Percentiles rank a stretch among this genome's conserved stretches.
Evolutionary conservation across 1,140 invertebrate species (phyloP).

Genomic region (Oppia nitens): DNA sequence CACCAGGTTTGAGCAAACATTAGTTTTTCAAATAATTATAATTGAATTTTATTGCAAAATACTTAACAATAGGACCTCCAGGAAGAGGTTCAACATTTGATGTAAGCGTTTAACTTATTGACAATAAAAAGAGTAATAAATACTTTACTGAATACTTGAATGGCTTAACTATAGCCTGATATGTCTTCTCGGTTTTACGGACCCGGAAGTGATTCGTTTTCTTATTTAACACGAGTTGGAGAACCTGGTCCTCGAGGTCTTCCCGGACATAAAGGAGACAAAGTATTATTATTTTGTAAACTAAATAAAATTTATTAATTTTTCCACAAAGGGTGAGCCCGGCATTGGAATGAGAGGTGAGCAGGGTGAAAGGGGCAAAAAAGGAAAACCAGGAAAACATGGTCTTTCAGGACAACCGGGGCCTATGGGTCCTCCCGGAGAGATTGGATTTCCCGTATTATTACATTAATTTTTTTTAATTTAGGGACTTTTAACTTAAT

Average conservation of each 20-base stretch:
- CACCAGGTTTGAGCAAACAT: too few species aligned
- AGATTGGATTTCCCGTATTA: constrained; percentile 7
- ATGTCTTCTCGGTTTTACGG: background rate
- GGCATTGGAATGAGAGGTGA: constrained; percentile 18
- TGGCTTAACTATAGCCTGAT: background rate
- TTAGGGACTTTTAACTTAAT: background rate
- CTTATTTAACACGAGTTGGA: constrained; percentile 10
- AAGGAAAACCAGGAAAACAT: constrained; percentile 19
- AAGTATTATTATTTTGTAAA: background rate
- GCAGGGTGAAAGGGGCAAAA: constrained; percentile 19
- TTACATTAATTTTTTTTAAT: too few species aligned
- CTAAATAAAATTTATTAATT: background rate
- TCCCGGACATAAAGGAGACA: constrained; percentile 4
- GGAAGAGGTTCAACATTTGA: constrained; percentile 11
- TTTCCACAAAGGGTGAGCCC: constrained; percentile 6
- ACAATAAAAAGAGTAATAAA: background rate
- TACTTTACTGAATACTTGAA: too few species aligned
- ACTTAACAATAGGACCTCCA: constrained; percentile 4
- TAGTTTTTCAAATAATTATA: too few species aligned
- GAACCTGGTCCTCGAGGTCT: constrained; percentile 16
- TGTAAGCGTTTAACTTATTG: constrained; percentile 6
- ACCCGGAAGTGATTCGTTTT: background rate
- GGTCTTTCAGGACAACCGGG: constrained; percentile 17
- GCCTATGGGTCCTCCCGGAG: constrained; percentile 2
- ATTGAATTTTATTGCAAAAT: too few species aligned